Percentiles rank a stretch among this genome's conserved stretches.
Evolutionary conservation across 2,113 vertebrate species (phyloP).

Genomic region (Etheostoma spectabile): DNA sequence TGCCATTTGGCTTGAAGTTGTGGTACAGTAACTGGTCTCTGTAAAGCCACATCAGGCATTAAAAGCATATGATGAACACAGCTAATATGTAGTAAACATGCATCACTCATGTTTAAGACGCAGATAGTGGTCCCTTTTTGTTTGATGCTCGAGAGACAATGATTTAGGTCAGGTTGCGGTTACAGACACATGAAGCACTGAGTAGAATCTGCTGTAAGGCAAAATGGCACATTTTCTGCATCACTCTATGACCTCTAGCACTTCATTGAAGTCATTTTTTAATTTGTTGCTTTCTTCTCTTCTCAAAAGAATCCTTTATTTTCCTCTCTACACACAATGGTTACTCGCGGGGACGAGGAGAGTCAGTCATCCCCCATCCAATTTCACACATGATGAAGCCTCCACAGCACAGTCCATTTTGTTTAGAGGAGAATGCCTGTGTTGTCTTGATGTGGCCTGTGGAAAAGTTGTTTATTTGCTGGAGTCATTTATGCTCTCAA

Average conservation of each 20-base stretch:
- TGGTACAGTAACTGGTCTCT: neutral
- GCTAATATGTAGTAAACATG: neutral
- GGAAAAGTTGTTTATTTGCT: constrained; percentile 32
- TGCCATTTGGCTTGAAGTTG: neutral
- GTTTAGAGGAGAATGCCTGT: constrained; percentile 17
- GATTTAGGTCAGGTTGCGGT: constrained; percentile 52
- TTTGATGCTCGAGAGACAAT: constrained; percentile 10
- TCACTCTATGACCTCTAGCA: constrained; percentile 21
- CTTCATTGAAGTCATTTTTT: constrained; percentile 27
- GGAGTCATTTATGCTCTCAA: constrained; percentile 3
- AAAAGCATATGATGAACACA: neutral
- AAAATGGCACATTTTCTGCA: constrained; percentile 40
- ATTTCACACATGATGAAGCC: constrained; percentile 62
- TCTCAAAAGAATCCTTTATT: constrained; percentile 50
- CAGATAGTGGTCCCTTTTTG: constrained; percentile 53
- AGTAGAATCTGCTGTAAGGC: constrained; percentile 41
- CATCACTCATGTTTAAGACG: neutral
- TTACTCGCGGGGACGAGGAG: constrained; percentile 26
- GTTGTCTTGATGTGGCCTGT: neutral
- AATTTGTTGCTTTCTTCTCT: neutral
- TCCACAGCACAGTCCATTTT: neutral
- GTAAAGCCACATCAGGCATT: neutral
- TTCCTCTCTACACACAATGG: neutral
- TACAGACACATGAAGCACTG: constrained; percentile 19
- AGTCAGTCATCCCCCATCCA: constrained; percentile 51